These are phyloP conservation scores for Drosophila pseudotalamancana DNA, from an alignment of 2,888 invertebrate genomes.

Conservation along the genomic window DNA sequence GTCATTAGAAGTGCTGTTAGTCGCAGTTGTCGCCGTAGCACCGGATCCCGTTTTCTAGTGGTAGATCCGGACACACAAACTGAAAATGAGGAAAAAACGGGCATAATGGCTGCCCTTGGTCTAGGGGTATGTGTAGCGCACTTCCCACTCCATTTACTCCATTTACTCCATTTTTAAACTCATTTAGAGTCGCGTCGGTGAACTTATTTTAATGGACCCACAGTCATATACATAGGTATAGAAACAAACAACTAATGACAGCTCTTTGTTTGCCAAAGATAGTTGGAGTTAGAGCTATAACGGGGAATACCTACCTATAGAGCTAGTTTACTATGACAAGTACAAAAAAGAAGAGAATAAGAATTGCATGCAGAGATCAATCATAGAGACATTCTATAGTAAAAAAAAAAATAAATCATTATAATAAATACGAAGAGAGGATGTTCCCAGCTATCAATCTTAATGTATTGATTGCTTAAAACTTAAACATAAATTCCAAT, in stretches of 20 bases:
- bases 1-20: slow-evolving; percentile 65
- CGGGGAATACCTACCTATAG: neutral
- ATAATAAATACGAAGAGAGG: neutral
- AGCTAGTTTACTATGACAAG: neutral
- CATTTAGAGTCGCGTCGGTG: slow-evolving; percentile 48
- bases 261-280: slow-evolving; percentile 23
- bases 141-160: slow-evolving; percentile 66
- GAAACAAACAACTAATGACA: slow-evolving; percentile 55
- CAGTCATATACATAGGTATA: neutral
- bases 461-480: neutral
- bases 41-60: slow-evolving; percentile 23
- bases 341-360: no score
- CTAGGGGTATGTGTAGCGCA: slow-evolving; percentile 12
- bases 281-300: slow-evolving; percentile 23
- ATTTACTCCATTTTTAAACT: slow-evolving; percentile 75
- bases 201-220: slow-evolving; percentile 55
- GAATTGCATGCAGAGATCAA: neutral
- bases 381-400: no score
- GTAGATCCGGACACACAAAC: slow-evolving; percentile 21
- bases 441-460: neutral
- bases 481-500: no score
- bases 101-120: slow-evolving; percentile 47
- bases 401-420: no score
- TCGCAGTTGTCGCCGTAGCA: slow-evolving; percentile 20
- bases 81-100: slow-evolving; percentile 1